Base-by-base conservation (phyloP, 2,113 vertebrate species). In the Mus spicilegus region DNA sequence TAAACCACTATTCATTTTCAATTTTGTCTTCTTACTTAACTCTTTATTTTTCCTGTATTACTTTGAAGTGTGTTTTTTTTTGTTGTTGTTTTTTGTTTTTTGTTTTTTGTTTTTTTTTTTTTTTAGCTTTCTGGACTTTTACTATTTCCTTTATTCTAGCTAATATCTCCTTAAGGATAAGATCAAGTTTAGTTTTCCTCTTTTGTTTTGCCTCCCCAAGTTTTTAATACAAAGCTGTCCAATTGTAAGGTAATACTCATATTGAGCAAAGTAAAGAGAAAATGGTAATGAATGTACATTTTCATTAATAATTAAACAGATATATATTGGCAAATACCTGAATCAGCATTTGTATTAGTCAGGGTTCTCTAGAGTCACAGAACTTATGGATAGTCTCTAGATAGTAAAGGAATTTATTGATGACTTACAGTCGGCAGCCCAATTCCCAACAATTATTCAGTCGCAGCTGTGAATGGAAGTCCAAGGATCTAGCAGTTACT, bases 261-360 rank as follows among this genome's bases (percentile, higher is more conserved):
- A 39, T 39, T 61, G 46, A 93, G 54, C 22, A 82, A 86, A 84
- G 95, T 26, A 84, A 77, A 81, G 94, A 77, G 24, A 46, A 86
- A 77, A 6, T 91, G 1, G 1, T 82, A 39, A 2, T 51, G 70
- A 93, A 36, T 26, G 51, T 13, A 65, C 58, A 75, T 8, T 87
- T 94, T 91, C 7, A n/a, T 65, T 91, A 89, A 80, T 81, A 86
- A 70, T 28, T 84, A 4, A 26, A n/a, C 49, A 78, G 2, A 82
- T n/a, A 42, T n/a, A 42, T 42, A 39, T 39, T 26, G 24, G 28
- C 42, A 65, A 91, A 33, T 86, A 75, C n/a, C 36, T 91, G 56
- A 91, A 42, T 46, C 11, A 61, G 42, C 67, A 26, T 75, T 91
- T n/a, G n/a, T n/a, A n/a, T n/a, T n/a, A n/a, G n/a, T n/a, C n/a